Conservation (phyloP, 1,140 invertebrate genomes). For the Aplysia californica region DNA sequence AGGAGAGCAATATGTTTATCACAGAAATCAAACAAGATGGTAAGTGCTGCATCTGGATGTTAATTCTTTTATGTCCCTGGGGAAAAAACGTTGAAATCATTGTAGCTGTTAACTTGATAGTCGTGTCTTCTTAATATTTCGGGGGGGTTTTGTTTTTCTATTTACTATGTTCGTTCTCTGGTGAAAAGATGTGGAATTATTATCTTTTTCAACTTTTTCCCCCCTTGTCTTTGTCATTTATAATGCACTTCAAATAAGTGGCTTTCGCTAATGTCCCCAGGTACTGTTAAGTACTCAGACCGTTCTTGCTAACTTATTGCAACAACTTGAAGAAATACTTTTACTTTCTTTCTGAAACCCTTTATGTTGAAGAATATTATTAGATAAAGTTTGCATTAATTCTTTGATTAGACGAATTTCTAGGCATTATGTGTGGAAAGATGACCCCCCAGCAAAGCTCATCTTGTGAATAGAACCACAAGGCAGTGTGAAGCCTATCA, state of each 20-base stretch:
- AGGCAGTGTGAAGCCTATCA: not conserved
- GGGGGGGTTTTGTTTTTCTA: not conserved
- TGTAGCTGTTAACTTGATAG: not conserved
- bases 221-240: not conserved
- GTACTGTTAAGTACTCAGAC: no score
- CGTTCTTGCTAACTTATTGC: no score
- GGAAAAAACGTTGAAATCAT: not conserved
- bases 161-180: not conserved
- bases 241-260: no score
- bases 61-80: not conserved
- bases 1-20: conserved; percentile 8
- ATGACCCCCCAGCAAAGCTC: not conserved
- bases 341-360: no score
- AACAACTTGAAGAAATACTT: no score
- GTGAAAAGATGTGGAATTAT: not conserved
- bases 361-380: not conserved
- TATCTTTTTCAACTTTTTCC: not conserved
- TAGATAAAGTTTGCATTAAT: not conserved
- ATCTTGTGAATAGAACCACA: not conserved
- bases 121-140: not conserved
- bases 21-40: conserved; percentile 6
- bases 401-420: not conserved
- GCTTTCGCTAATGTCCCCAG: no score
- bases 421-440: not conserved
- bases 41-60: no score